A percentile compares a stretch with the other conserved stretches of the same genome.
Evolutionary conservation across 2,113 vertebrate species (phyloP).

Genomic region (Bothrops jararaca): DNA sequence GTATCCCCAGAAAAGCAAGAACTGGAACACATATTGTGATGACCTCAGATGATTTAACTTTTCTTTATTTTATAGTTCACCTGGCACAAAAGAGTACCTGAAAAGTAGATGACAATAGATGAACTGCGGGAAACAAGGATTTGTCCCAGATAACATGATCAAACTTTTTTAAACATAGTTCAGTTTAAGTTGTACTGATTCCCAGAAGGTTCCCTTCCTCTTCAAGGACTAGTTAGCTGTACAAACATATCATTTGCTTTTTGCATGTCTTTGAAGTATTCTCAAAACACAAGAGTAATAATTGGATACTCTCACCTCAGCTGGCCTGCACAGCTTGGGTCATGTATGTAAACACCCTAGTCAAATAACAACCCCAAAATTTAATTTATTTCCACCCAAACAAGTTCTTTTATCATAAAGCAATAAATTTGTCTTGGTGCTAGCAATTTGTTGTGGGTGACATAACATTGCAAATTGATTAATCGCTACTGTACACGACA

Average conservation of each 20-base stretch:
- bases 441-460: slow-evolving; percentile 87
- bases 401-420: slow-evolving; percentile 90
- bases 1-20: background rate
- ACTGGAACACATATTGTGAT: rapidly evolving
- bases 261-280: slow-evolving; percentile 45
- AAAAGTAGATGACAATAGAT: background rate
- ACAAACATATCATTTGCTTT: slow-evolving; percentile 36
- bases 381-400: slow-evolving; percentile 88
- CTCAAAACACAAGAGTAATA: slow-evolving; percentile 47
- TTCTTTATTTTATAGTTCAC: background rate
- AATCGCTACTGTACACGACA: slow-evolving; percentile 81
- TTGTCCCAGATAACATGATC: background rate
- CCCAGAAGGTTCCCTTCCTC: background rate
- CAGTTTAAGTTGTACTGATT: background rate
- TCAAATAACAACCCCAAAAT: slow-evolving; percentile 77
- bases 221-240: slow-evolving; percentile 43
- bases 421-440: slow-evolving; percentile 88
- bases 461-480: slow-evolving; percentile 88
- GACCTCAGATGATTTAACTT: background rate
- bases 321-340: slow-evolving; percentile 57
- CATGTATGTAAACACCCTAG: slow-evolving; percentile 72
- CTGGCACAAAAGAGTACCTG: background rate
- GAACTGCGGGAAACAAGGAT: rapidly evolving
- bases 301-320: slow-evolving; percentile 59
- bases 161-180: slow-evolving; percentile 11